These are phyloP conservation scores for Trachelus troglodyta DNA, from an alignment of 2,888 invertebrate species.

Conservation along the genomic window DNA sequence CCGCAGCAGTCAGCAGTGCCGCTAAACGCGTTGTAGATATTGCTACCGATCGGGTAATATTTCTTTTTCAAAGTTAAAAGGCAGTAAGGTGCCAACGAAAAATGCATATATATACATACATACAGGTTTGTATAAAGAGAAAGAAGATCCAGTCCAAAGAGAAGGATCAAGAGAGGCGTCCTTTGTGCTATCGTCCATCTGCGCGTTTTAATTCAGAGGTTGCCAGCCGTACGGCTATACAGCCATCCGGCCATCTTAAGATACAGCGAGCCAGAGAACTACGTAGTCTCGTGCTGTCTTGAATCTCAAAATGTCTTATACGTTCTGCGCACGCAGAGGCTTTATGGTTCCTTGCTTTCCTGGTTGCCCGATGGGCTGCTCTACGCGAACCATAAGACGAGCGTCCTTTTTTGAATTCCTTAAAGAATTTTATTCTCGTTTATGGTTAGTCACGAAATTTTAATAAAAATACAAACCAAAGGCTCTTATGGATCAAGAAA, in stretches of 20 bases:
- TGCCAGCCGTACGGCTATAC: constrained; percentile 9
- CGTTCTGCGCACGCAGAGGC: background rate
- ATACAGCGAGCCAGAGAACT: background rate
- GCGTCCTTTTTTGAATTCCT: background rate
- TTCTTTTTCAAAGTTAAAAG: constrained; percentile 26
- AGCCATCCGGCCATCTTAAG: background rate
- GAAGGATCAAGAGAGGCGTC: constrained; percentile 14
- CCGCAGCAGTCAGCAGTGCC: constrained; percentile 5
- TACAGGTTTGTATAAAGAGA: background rate
- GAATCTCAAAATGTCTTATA: background rate
- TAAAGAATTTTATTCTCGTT: background rate
- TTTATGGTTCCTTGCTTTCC: background rate
- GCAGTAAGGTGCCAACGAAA: background rate
- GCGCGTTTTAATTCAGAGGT: constrained; percentile 39
- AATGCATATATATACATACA: background rate
- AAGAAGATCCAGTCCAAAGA: constrained; percentile 6
- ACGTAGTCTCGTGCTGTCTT: background rate
- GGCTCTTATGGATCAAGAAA: background rate
- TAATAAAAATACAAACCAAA: background rate
- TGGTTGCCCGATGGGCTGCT: too few relatives aligned
- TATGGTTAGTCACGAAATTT: background rate
- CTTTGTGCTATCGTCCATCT: constrained; percentile 40
- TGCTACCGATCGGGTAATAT: constrained; percentile 35
- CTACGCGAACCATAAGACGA: background rate
- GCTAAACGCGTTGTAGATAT: constrained; percentile 31